Evolutionary conservation across 2,113 vertebrate genomes (phyloP).

Genomic region (Microcebus murinus): DNA sequence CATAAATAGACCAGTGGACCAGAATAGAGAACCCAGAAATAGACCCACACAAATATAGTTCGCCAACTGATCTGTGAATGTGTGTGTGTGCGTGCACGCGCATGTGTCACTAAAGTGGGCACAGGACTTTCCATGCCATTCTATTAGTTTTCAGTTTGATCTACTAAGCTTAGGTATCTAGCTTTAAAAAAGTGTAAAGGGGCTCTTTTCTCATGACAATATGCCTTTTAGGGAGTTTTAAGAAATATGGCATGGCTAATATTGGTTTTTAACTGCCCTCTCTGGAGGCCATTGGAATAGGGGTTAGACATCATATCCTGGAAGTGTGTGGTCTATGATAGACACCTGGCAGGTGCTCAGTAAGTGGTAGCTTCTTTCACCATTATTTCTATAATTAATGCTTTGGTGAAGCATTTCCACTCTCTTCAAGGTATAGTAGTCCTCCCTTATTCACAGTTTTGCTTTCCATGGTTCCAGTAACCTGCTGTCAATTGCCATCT

Average conservation of each 20-base stretch:
- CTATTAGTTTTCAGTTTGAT: neutral
- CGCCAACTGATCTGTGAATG: neutral
- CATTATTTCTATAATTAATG: neutral
- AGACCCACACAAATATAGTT: neutral
- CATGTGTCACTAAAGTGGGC: neutral
- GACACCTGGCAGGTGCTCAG: neutral
- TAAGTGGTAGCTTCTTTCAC: neutral
- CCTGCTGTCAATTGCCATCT: too few species aligned
- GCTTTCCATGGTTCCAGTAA: too few species aligned
- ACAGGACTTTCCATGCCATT: too few species aligned
- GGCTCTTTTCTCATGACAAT: neutral
- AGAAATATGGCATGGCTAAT: neutral
- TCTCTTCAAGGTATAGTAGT: neutral
- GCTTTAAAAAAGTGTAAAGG: neutral
- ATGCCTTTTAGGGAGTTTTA: neutral
- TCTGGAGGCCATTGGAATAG: neutral
- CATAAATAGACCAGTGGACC: neutral
- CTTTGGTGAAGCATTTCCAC: neutral
- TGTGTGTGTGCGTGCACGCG: neutral
- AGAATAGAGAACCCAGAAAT: neutral
- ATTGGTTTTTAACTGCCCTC: neutral
- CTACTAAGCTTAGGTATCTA: neutral
- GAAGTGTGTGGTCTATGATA: neutral
- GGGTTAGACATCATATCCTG: neutral
- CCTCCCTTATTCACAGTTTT: too few species aligned